Conservation (phyloP, 2,113 vertebrate species). For the Lasiurus borealis region DNA sequence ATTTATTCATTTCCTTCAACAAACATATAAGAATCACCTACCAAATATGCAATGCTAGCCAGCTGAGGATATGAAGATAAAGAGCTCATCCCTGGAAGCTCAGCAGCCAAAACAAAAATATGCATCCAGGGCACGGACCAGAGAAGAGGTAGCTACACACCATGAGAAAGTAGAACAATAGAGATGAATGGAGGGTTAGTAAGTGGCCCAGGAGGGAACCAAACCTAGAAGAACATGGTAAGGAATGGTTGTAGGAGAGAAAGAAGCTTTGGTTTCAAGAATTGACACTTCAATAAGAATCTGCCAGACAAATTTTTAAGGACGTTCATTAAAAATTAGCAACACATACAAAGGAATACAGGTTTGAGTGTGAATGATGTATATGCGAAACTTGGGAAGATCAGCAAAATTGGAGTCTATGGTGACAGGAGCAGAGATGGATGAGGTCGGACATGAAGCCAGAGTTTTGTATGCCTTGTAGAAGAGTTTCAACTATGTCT, state of each 20-base stretch:
- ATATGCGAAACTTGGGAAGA: fast-evolving
- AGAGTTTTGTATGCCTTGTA: neutral
- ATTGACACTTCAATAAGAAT: neutral
- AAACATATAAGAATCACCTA: neutral
- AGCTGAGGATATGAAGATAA: neutral
- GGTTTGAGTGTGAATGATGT: fast-evolving
- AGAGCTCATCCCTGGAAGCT: neutral
- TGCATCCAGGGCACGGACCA: neutral
- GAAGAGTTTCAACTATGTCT: neutral
- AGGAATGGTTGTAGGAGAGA: fast-evolving
- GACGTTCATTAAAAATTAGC: neutral
- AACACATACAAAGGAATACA: fast-evolving
- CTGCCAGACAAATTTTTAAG: neutral
- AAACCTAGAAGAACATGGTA: no score
- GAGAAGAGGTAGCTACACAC: neutral
- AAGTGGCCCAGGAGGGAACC: neutral
- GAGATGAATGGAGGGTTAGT: no score
- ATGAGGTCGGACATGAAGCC: neutral
- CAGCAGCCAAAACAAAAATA: neutral
- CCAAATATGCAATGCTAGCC: neutral
- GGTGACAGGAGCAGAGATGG: neutral
- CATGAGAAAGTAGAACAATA: fast-evolving
- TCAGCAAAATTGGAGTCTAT: fast-evolving
- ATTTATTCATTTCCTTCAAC: neutral
- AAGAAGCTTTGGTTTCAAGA: neutral